A percentile compares a stretch with the other conserved stretches of the same genome.
Conservation (phyloP, 2,888 invertebrate genomes). For the Platypus cylindrus region DNA sequence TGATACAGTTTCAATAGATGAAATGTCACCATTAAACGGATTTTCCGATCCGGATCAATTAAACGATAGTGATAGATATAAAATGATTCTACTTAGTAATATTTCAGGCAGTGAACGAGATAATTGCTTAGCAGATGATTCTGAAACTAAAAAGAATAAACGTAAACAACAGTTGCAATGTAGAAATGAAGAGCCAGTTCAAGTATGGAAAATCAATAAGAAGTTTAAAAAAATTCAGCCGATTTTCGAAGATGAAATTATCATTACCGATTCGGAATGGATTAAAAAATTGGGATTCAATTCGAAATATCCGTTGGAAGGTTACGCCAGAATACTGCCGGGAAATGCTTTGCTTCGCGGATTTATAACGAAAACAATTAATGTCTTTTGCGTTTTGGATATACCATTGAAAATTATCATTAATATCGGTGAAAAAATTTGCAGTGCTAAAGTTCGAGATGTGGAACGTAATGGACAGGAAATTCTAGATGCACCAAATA, state of each 20-base stretch:
- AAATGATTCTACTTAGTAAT: no score
- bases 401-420: slow-evolving; percentile 19
- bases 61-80: no score
- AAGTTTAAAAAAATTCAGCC: slow-evolving; percentile 3
- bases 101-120: no score
- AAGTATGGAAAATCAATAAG: neutral
- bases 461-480: slow-evolving; percentile 14
- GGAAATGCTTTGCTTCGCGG: slow-evolving; percentile 23
- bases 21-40: no score
- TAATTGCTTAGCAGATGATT: no score
- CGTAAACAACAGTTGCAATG: slow-evolving; percentile 12
- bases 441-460: slow-evolving; percentile 22
- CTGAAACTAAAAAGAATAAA: slow-evolving; percentile 6
- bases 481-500: slow-evolving; percentile 12
- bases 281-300: slow-evolving; percentile 18
- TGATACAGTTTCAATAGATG: no score
- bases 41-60: no score
- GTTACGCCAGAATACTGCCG: slow-evolving; percentile 23
- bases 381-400: slow-evolving; percentile 22
- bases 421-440: slow-evolving; percentile 16
- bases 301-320: slow-evolving; percentile 15
- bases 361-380: slow-evolving; percentile 19
- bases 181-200: slow-evolving; percentile 4
- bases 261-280: slow-evolving; percentile 18
- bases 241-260: slow-evolving; percentile 22